A percentile compares a stretch with the other conserved stretches of the same genome.
Conservation (phyloP, 1,140 invertebrate species). For the Eriosoma lanigerum region DNA sequence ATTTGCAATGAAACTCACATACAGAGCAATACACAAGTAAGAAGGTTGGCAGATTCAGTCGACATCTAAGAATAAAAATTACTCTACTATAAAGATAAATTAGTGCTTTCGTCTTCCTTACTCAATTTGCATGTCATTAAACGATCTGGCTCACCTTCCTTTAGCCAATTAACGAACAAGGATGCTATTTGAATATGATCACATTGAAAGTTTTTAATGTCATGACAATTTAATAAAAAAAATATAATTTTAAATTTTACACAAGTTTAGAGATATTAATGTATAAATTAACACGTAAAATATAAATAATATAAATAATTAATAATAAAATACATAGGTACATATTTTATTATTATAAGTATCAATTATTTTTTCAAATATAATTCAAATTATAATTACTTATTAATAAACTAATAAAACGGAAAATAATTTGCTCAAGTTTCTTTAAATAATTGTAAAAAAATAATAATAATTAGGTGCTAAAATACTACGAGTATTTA, state of each 20-base stretch:
- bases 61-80: constrained; percentile 1
- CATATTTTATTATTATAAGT: too few species aligned
- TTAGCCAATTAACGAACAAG: constrained; percentile 18
- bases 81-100: constrained; percentile 3
- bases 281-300: too few species aligned
- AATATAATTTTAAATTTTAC: neutral
- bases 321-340: too few species aligned
- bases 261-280: neutral
- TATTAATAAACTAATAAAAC: too few species aligned
- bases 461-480: too few species aligned
- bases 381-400: too few species aligned
- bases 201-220: neutral
- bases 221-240: neutral
- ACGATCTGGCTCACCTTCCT: neutral
- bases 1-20: too few species aligned
- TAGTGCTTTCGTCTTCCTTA: neutral
- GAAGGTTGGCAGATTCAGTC: neutral
- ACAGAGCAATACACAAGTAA: neutral
- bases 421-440: too few species aligned
- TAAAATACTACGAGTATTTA: too few species aligned
- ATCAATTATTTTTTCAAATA: too few species aligned
- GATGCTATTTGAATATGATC: constrained; percentile 29
- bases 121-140: constrained; percentile 32
- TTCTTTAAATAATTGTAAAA: too few species aligned
- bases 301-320: too few species aligned